Evolutionary conservation across 2,113 vertebrate genomes (phyloP), one percentile per base, ranked within the genome.

Genomic region (Megaleporinus macrocephalus): DNA sequence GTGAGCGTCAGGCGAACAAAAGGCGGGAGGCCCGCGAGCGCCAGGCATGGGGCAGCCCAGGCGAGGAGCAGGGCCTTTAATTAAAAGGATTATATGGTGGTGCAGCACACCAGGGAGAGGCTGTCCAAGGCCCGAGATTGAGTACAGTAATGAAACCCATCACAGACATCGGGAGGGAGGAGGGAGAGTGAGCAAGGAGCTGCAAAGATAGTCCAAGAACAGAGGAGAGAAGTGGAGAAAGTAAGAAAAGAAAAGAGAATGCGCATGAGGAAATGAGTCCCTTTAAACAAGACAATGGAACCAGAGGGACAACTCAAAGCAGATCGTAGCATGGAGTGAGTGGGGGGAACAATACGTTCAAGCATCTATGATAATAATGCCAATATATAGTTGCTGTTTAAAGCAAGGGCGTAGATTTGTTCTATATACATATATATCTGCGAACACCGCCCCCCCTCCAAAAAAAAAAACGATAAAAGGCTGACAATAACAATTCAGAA

Each of bases 51-150:
- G 88, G 91, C 83, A 74, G 83, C 73, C 44, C 68, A 76, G 82
- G 62, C 79, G 41, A 86, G 72, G 84, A 77, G 88, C 86, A 88
- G 89, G 87, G 73, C 90, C 89, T 94, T 94, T 94, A 94, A 94
- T 94, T 94, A 94, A 94, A 94, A 93, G 91, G 91, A 93, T 94
- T 94, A 93, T 94, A 93, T 92, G 92, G 91, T 93, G 92, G 92
- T 90, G 88, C 91, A 90, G 88, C 87, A 83, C 86, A 88, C 90
- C 81, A 90, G 89, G 90, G 90, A 93, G 92, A 91, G 92, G 89
- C 90, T 91, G 93, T 93, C 92, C 87, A 89, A 87, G 78, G 86
- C 87, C 85, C 87, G 84, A 92, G 91, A 94, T 93, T 92, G 93
- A 93, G 89, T 92, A 94, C 91, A 90, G 93, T 94, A 93, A 93